These are phyloP conservation scores for Tachuris rubrigastra DNA, from an alignment of 2,113 vertebrate species.

Conservation along the genomic window DNA sequence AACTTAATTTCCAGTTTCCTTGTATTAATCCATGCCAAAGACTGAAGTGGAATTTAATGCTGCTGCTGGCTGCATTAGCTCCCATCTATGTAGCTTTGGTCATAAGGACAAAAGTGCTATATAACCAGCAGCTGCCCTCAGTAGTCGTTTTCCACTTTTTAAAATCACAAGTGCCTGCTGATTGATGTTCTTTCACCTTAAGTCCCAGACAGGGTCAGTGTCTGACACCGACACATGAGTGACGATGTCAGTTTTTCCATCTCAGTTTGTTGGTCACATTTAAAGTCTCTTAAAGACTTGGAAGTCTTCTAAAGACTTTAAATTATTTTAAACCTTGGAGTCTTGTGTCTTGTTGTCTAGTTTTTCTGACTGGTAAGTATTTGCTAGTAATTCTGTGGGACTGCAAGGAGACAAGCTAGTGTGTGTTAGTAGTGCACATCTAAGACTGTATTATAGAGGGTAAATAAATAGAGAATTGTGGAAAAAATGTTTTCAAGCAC, in stretches of 20 bases:
- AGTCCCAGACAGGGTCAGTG: background rate
- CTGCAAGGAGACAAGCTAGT: background rate
- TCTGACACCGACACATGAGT: background rate
- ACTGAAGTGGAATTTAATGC: background rate
- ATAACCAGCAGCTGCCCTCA: background rate
- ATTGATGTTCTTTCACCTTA: background rate
- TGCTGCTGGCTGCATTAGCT: background rate
- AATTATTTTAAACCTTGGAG: background rate
- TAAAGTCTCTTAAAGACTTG: background rate
- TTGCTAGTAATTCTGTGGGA: background rate
- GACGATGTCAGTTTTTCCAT: background rate
- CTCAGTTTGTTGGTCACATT: background rate
- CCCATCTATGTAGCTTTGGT: background rate
- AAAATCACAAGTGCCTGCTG: background rate
- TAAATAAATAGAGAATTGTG: background rate
- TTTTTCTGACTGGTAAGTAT: background rate
- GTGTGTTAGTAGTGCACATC: background rate
- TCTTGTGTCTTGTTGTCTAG: background rate
- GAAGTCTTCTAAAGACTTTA: background rate
- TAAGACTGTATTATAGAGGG: background rate
- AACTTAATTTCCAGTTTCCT: background rate
- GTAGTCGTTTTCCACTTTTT: slow-evolving; percentile 11
- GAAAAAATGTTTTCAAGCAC: background rate
- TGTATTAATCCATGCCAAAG: background rate
- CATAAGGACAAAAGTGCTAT: background rate